Evolutionary conservation across 2,888 invertebrate species (phyloP), one percentile per base, ranked within the genome.

Genomic region (Lycophotia porphyrea): DNA sequence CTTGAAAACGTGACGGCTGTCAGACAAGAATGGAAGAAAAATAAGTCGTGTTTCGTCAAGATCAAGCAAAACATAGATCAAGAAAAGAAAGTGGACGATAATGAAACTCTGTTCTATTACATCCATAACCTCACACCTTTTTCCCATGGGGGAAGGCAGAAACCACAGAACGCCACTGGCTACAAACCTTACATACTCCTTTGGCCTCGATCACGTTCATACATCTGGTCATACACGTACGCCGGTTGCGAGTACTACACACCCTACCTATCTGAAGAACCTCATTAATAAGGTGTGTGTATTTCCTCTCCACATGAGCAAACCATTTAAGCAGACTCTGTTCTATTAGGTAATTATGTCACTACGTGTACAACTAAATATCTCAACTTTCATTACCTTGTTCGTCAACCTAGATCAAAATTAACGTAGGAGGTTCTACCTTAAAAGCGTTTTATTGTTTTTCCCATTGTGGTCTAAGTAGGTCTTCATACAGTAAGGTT

Each of bases 351-450:
- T 39, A 21, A 58, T 31, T 58, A 58, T 55, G 55, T 55, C 27
- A 55, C 21, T 34, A 5, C 60, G 58, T 58, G 58, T 21, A 39
- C 4, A 63, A 63, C 39, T 63, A 39, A 39, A 39, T 18, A 63
- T 63, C 39, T 63, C n/a, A 61, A 67, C 78, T 84, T 81, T 78
- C 72, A 78, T 60, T 24, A 27, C 72, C 44, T 60, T 81, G 65
- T 60, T 81, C 31, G 13, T 68, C 44, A 39, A 65, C 64, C 63
- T 47, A 77, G 44, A 61, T 83, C 39, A 47, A 34, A 42, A n/a
- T 63, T 55, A 5, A 24, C 44, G 68, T 84, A 39, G 70, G 83
- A 66, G 27, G 60, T 13, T 52, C 39, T n/a, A 9, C 64, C 42
- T 24, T 72, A 34, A 34, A 39, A 34, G 42, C 2, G 5, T 55